phyloP scores from a whole-genome alignment of 2,888 invertebrate species.

The Danaus chrysippus region DNA sequence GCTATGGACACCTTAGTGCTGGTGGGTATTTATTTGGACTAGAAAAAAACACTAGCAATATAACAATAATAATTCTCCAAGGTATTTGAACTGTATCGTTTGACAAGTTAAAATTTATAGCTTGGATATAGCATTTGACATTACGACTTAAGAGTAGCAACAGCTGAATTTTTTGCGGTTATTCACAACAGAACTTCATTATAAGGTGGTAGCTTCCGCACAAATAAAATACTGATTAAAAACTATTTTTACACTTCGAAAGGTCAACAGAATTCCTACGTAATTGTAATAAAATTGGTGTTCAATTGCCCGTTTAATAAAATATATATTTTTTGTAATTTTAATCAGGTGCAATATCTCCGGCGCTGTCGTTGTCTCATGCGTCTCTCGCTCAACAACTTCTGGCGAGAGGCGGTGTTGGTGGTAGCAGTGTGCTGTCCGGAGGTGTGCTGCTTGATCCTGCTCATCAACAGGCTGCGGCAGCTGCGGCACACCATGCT shows the following conservation, averaged over 20 bases:
- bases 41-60: background rate
- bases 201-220: no score
- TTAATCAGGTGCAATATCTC: slow-evolving; percentile 86
- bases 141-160: no score
- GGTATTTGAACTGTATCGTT: no score
- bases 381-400: slow-evolving; percentile 73
- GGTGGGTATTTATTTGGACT: slow-evolving; percentile 67
- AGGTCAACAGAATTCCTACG: no score
- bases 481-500: slow-evolving; percentile 71
- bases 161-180: no score
- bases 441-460: slow-evolving; percentile 69
- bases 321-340: background rate
- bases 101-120: no score
- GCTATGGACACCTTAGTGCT: slow-evolving; percentile 97
- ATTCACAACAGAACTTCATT: no score
- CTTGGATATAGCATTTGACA: no score
- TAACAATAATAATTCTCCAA: no score
- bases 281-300: no score
- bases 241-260: no score
- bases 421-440: slow-evolving; percentile 64
- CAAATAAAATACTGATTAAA: no score
- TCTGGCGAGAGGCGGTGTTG: slow-evolving; percentile 65
- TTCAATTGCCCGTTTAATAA: background rate
- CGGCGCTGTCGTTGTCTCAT: slow-evolving; percentile 84
- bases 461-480: slow-evolving; percentile 72